Evolutionary conservation across 2,888 invertebrate species (phyloP), one percentile per base, ranked within the genome.

Genomic region (Pyralis farinalis): DNA sequence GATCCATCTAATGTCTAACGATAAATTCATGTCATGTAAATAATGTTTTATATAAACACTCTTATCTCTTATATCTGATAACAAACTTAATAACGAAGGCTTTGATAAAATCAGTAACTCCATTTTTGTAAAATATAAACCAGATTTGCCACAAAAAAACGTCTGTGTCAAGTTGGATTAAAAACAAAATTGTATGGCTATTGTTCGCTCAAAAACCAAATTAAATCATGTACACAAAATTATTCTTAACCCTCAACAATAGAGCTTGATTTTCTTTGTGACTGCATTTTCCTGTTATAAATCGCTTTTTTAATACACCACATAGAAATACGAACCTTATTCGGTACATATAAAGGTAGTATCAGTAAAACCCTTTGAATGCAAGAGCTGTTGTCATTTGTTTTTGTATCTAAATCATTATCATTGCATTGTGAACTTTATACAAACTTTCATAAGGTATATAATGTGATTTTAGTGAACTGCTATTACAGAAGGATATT

Each of bases 131-230:
- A n/a, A n/a, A n/a, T n/a, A n/a, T n/a, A 25, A 25, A 25, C 3
- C 3, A 25, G n/a, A 25, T n/a, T 7, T 25, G 8, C 7, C 25
- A 25, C 53, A 51, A 56, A 58, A 46, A 45, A 40, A 52, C 55
- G 53, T 63, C 64, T 58, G 49, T 60, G 58, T 56, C 55, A 56
- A 58, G 52, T 58, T 55, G 56, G 63, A 30, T 30, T 11, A 62
- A 53, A 64, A 63, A 61, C 66, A 54, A 72, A 70, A 70, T 73
- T 73, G 70, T 69, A 70, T 64, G 54, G 55, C 44, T 51, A 71
- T 77, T 78, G 75, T 75, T 54, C 48, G 37, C 45, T 40, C 40
- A 53, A 46, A 40, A 40, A 33, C 32, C 5, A 22, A 10, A 34
- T 29, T 20, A 21, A 21, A 11, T 9, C 22, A 34, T 41, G n/a